Evolutionary conservation across 2,888 invertebrate species (phyloP).

Genomic region (Synergus gifuensis): DNA sequence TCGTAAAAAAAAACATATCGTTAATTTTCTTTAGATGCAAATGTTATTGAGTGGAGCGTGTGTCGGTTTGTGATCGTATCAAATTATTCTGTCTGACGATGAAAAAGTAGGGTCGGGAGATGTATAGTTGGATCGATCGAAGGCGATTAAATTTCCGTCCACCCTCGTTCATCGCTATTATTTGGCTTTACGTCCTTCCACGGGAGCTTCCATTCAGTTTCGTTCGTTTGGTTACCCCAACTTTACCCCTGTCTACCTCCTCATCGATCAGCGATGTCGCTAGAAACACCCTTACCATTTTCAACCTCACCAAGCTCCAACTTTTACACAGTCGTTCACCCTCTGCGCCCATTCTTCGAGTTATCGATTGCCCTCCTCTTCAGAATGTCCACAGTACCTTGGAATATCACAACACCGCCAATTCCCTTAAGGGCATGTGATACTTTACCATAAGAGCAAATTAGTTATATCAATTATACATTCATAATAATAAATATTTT

Average conservation of each 20-base stretch:
- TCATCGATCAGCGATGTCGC: slow-evolving; percentile 30
- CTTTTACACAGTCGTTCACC: slow-evolving; percentile 41
- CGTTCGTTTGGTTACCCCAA: slow-evolving; percentile 34
- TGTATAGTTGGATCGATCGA: slow-evolving; percentile 11
- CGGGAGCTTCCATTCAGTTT: slow-evolving; percentile 33
- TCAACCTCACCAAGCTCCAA: slow-evolving; percentile 7
- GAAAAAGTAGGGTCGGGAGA: slow-evolving; percentile 18
- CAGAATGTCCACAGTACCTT: slow-evolving; percentile 51
- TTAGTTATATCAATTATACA: too few species aligned
- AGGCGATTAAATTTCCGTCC: slow-evolving; percentile 40
- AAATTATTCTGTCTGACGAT: slow-evolving; percentile 9
- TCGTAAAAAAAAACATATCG: neutral
- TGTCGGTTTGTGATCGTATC: slow-evolving; percentile 22
- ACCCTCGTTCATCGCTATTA: slow-evolving; percentile 37
- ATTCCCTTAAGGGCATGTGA: too few species aligned
- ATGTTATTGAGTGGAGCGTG: slow-evolving; percentile 4
- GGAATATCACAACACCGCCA: slow-evolving; percentile 47
- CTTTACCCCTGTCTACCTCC: neutral
- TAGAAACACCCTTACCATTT: slow-evolving; percentile 8
- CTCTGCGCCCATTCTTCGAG: slow-evolving; percentile 51
- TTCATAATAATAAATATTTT: too few species aligned
- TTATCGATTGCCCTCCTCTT: slow-evolving; percentile 58
- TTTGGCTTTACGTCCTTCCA: slow-evolving; percentile 35
- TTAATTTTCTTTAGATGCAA: slow-evolving; percentile 26
- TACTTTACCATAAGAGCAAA: too few species aligned